Evolutionary conservation across 2,888 invertebrate species (phyloP).

Genomic region (Sisyra nigra): DNA sequence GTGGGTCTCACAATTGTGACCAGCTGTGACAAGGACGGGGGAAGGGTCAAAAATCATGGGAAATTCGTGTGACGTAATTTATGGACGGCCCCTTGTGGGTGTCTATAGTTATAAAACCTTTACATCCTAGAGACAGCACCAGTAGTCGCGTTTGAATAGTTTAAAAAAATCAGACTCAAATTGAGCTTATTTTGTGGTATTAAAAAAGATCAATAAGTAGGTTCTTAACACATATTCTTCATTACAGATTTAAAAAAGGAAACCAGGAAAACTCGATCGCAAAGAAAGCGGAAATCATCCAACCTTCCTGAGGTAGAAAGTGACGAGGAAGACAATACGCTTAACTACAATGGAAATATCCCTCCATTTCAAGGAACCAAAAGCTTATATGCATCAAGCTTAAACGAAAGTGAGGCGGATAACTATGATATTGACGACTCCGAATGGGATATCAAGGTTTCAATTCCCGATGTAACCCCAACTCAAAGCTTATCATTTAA

Average conservation of each 20-base stretch:
- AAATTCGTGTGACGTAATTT: too few species aligned
- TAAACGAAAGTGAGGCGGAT: constrained; percentile 16
- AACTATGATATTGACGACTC: constrained; percentile 21
- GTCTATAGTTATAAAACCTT: too few species aligned
- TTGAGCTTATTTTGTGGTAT: background rate
- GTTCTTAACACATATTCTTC: background rate
- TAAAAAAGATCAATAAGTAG: background rate
- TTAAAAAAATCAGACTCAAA: too few species aligned
- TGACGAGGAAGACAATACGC: constrained; percentile 21
- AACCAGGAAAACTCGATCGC: background rate
- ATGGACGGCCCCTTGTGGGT: too few species aligned
- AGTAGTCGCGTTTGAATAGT: too few species aligned
- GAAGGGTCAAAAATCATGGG: too few species aligned
- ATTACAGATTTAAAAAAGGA: background rate
- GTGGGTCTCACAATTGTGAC: too few species aligned
- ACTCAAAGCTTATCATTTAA: constrained; percentile 22
- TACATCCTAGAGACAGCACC: too few species aligned
- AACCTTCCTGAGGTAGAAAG: background rate
- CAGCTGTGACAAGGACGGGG: too few species aligned
- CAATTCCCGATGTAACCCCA: background rate
- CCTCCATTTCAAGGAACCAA: constrained; percentile 25
- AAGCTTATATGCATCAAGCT: constrained; percentile 16
- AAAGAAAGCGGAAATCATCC: background rate
- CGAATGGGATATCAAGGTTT: constrained; percentile 19
- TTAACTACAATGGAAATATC: constrained; percentile 22